phyloP scores from a whole-genome alignment of 2,888 invertebrate species.

The Ophraella communa region DNA sequence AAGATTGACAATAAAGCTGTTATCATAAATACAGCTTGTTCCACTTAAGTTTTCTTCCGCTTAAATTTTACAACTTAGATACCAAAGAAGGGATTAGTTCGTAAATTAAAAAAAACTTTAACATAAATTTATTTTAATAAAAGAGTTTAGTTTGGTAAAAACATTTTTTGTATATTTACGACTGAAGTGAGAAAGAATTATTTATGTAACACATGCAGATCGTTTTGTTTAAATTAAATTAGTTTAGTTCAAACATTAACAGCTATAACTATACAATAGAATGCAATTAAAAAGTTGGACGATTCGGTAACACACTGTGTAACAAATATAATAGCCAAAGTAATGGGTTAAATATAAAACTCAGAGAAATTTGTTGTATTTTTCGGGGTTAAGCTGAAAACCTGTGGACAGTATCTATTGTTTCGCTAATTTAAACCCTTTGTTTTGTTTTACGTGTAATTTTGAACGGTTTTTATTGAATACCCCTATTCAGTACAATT shows the following conservation, averaged over 20 bases:
- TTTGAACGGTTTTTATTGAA: background rate
- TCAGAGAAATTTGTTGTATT: background rate
- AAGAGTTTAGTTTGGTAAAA: no score
- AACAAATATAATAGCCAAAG: constrained; percentile 20
- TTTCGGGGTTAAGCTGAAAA: constrained; percentile 16
- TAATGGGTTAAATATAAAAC: constrained; percentile 14
- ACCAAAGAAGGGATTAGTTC: no score
- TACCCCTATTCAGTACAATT: background rate
- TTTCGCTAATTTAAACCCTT: constrained; percentile 9
- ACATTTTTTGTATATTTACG: no score
- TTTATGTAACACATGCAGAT: background rate
- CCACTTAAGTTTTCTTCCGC: no score
- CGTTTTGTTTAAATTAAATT: constrained; percentile 12
- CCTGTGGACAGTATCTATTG: background rate
- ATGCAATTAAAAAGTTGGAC: constrained; percentile 24
- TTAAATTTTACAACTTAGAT: no score
- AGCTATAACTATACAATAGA: constrained; percentile 17
- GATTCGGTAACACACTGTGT: constrained; percentile 15
- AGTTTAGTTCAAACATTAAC: constrained; percentile 1
- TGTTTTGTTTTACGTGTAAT: constrained; percentile 4
- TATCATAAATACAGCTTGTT: no score
- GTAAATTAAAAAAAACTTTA: no score
- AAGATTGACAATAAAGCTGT: no score
- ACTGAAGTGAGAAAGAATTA: no score
- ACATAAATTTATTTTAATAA: no score